Percentiles rank a stretch among this genome's conserved stretches.
These are phyloP conservation scores for Meles meles DNA, from an alignment of 2,113 vertebrate species.

Conservation along the genomic window DNA sequence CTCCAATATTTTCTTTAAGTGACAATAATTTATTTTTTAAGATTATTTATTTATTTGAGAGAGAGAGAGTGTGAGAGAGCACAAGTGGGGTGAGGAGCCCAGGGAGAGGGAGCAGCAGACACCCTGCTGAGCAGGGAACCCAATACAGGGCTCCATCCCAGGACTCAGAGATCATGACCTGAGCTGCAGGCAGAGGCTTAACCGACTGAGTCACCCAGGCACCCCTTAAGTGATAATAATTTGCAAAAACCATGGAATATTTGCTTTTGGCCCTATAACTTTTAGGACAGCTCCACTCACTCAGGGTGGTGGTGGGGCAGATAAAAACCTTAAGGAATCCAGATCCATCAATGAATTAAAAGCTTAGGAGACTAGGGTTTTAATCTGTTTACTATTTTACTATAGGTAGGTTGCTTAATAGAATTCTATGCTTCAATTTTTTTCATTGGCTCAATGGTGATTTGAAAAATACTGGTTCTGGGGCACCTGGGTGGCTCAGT, in stretches of 20 bases:
- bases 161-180: neutral
- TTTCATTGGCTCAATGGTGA: neutral
- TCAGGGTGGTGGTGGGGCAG: neutral
- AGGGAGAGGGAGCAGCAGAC: neutral
- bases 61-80: neutral
- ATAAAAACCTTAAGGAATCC: neutral
- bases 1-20: neutral
- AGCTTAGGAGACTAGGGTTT: constrained; percentile 8
- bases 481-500: too few species aligned
- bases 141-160: neutral
- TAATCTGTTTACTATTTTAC: neutral
- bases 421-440: neutral
- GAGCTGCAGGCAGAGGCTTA: neutral
- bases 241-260: neutral
- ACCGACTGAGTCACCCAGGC: neutral
- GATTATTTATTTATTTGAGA: neutral
- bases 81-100: neutral
- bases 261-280: constrained; percentile 19
- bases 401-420: constrained; percentile 6
- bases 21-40: neutral
- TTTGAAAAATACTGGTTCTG: neutral
- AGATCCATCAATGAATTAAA: constrained; percentile 15
- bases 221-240: neutral
- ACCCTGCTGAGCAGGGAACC: neutral
- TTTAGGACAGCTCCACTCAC: neutral